Evolutionary conservation across 2,888 invertebrate species (phyloP).

Genomic region (Cantharis flavilabris): DNA sequence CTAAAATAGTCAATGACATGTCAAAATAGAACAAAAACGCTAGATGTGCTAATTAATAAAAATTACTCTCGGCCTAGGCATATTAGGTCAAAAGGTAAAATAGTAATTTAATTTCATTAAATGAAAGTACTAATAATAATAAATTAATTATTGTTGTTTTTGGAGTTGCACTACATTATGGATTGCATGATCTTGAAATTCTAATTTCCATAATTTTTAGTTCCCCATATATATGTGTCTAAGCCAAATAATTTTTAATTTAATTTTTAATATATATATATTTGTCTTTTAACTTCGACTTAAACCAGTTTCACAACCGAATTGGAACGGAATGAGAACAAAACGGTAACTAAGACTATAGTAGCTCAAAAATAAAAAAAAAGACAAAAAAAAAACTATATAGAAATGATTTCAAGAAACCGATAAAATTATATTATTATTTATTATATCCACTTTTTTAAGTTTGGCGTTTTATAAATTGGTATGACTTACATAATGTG

Average conservation of each 20-base stretch:
- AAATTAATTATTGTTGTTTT: background rate
- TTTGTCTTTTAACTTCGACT: background rate
- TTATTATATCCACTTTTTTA: too few species aligned
- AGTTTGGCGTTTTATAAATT: too few species aligned
- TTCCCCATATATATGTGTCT: too few species aligned
- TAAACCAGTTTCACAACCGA: background rate
- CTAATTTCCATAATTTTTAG: background rate
- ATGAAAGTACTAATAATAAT: too few species aligned
- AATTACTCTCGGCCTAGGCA: background rate
- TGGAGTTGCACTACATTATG: background rate
- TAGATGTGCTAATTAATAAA: background rate
- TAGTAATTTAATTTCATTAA: background rate
- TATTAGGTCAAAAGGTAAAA: background rate
- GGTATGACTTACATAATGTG: too few species aligned
- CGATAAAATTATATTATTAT: background rate
- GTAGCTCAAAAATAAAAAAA: background rate
- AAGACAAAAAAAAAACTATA: too few species aligned
- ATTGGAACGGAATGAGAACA: background rate
- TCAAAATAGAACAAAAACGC: background rate
- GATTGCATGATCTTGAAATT: background rate
- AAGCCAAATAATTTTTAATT: too few species aligned
- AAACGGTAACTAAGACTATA: background rate
- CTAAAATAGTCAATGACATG: background rate
- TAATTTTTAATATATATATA: too few species aligned
- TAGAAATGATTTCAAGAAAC: too few species aligned